phyloP scores from a whole-genome alignment of 2,113 vertebrate genomes.

The Laticauda laticaudata region DNA sequence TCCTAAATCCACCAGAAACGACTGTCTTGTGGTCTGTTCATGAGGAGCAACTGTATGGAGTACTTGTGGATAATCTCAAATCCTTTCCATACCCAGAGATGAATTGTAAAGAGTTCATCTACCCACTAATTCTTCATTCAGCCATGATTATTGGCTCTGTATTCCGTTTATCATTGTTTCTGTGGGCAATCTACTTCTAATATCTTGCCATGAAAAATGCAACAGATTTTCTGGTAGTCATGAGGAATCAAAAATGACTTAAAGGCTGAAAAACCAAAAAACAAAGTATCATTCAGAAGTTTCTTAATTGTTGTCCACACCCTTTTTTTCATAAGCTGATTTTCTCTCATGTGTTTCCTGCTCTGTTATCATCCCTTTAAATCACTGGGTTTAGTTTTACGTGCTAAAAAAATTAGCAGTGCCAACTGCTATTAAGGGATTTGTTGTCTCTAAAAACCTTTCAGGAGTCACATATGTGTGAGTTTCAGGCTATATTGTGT shows the following conservation, averaged over 20 bases:
- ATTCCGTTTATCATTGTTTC: not conserved
- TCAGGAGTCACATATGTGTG: not conserved
- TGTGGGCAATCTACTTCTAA: not conserved
- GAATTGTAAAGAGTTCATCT: not conserved
- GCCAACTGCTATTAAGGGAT: not conserved
- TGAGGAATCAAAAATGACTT: not conserved
- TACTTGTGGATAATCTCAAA: not conserved
- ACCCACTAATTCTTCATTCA: not conserved
- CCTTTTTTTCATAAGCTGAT: not conserved
- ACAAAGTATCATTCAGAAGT: not conserved
- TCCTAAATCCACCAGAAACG: not conserved
- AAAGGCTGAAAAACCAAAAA: not conserved
- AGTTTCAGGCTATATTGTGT: not conserved
- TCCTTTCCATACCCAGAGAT: not conserved
- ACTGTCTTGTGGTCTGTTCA: not conserved
- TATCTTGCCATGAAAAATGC: not conserved
- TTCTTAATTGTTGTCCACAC: not conserved
- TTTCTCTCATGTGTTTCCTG: not conserved
- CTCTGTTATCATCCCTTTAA: not conserved
- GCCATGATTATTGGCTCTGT: not conserved
- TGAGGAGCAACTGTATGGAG: not conserved
- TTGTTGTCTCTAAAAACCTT: not conserved
- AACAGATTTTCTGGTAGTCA: not conserved
- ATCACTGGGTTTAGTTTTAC: not conserved
- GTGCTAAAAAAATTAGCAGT: not conserved